These are phyloP conservation scores for Tapirus terrestris DNA, from an alignment of 2,113 vertebrate genomes.

Conservation along the genomic window DNA sequence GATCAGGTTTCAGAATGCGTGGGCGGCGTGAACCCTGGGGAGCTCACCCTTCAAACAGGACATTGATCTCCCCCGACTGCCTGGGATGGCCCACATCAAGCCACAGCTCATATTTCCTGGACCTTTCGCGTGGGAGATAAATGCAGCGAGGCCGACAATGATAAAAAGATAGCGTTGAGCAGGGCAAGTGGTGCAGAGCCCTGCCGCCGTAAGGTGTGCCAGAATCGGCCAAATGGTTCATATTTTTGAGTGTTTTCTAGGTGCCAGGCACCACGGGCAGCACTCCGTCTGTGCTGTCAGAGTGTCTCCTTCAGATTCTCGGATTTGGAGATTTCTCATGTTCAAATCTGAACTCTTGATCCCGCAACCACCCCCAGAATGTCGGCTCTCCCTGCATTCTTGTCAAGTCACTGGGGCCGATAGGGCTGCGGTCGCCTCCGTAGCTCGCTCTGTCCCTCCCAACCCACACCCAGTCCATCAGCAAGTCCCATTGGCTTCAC, in stretches of 20 bases:
- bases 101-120: conserved; percentile 45
- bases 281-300: rapidly evolving
- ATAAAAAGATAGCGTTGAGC: rapidly evolving
- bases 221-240: rapidly evolving
- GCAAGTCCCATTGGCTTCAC: not conserved
- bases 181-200: rapidly evolving
- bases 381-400: not conserved
- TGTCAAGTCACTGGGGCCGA: not conserved
- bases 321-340: not conserved
- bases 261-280: not conserved
- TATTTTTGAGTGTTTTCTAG: not conserved
- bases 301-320: not conserved
- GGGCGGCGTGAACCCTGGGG: conserved; percentile 78
- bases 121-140: not conserved
- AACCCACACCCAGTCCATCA: not conserved
- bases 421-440: rapidly evolving
- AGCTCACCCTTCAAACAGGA: conserved; percentile 79
- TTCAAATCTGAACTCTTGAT: not conserved
- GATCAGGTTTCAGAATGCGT: conserved; percentile 82
- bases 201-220: not conserved
- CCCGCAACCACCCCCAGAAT: rapidly evolving
- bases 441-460: not conserved
- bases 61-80: conserved; percentile 71
- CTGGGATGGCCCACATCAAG: not conserved
- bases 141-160: not conserved